Evolutionary conservation across 2,113 vertebrate species (phyloP).

Genomic region (Pipa parva): DNA sequence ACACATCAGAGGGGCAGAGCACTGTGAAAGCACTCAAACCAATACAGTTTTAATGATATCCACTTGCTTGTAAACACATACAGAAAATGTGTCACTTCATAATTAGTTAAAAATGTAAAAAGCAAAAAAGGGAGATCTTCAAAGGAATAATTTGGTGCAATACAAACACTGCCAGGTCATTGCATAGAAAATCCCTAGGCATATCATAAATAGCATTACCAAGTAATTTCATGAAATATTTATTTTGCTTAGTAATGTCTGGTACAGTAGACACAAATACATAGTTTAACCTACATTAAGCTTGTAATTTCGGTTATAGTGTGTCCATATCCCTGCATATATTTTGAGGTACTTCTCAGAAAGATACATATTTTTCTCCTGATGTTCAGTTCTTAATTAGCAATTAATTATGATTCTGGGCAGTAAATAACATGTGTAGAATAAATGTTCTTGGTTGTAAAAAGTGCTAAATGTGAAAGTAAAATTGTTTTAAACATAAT

Average conservation of each 20-base stretch:
- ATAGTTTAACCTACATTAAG: slow-evolving; percentile 27
- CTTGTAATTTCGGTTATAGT: slow-evolving; percentile 6
- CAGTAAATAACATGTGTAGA: neutral
- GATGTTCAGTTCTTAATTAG: slow-evolving; percentile 27
- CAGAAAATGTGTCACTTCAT: slow-evolving; percentile 9
- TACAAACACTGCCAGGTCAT: slow-evolving; percentile 24
- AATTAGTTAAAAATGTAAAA: slow-evolving; percentile 38
- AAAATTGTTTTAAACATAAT: slow-evolving; percentile 1
- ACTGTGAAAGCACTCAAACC: too few relatives aligned
- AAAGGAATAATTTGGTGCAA: slow-evolving; percentile 29
- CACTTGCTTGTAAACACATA: slow-evolving; percentile 12
- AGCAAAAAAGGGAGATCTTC: slow-evolving; percentile 25
- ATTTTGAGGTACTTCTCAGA: slow-evolving; percentile 13
- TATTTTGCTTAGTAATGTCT: slow-evolving; percentile 27
- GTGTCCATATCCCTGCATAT: slow-evolving; percentile 2
- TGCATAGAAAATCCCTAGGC: slow-evolving; percentile 28
- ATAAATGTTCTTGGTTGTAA: slow-evolving; percentile 11
- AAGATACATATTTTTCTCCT: slow-evolving; percentile 15
- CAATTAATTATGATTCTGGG: slow-evolving; percentile 3
- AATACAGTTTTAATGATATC: slow-evolving; percentile 21
- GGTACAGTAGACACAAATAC: slow-evolving; percentile 27
- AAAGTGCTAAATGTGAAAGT: slow-evolving; percentile 20
- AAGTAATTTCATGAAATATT: slow-evolving; percentile 33
- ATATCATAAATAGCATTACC: slow-evolving; percentile 29
- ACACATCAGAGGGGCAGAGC: too few relatives aligned